Conservation (phyloP, 1,140 invertebrate species). For the Microplitis mediator region DNA sequence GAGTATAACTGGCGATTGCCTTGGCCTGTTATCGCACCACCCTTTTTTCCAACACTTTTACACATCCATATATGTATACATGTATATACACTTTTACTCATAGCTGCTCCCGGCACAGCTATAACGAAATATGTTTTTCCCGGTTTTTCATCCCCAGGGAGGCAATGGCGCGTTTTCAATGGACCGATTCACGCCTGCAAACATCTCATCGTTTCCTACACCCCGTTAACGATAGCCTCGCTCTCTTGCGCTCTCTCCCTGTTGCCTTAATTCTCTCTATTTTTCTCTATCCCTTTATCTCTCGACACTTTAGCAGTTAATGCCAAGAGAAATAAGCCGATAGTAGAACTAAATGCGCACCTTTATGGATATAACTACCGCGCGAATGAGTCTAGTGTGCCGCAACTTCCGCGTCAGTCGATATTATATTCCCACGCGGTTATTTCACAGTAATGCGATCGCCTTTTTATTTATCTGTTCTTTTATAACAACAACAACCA, state of each 20-base stretch:
- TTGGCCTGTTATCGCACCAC: slow-evolving; percentile 7
- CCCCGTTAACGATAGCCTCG: background rate
- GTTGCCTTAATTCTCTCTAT: no score
- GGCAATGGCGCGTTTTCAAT: background rate
- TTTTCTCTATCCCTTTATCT: no score
- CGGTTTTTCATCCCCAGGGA: slow-evolving; percentile 13
- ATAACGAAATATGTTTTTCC: slow-evolving; percentile 18
- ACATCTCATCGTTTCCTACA: background rate
- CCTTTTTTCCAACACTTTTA: background rate
- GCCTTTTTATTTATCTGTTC: background rate
- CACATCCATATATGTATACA: background rate
- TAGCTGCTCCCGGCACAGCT: background rate
- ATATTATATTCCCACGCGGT: background rate
- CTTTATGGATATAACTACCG: slow-evolving; percentile 10
- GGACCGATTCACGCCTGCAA: background rate
- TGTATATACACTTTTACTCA: background rate
- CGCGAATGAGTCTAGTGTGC: slow-evolving; percentile 3
- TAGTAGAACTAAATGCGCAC: background rate
- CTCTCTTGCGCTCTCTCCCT: background rate
- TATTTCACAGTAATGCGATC: background rate
- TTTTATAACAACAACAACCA: no score
- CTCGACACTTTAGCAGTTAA: slow-evolving; percentile 16
- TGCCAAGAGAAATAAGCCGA: slow-evolving; percentile 21
- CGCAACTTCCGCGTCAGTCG: background rate
- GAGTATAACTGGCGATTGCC: slow-evolving; percentile 7